phyloP scores from a whole-genome alignment of 1,140 invertebrate genomes.

The Pomacea maculata region DNA sequence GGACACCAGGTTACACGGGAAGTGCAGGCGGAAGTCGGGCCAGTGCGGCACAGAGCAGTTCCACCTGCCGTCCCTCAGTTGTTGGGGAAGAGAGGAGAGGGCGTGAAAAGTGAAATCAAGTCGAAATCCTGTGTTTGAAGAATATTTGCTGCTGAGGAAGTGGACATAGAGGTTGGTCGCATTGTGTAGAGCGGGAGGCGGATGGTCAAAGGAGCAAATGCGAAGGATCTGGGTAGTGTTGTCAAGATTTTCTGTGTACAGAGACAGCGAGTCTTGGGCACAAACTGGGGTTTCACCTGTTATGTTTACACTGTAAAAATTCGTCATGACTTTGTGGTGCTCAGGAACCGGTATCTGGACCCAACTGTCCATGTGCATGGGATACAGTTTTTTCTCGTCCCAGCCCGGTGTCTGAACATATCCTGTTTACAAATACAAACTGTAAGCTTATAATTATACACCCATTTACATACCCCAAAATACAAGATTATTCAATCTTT shows the following conservation, averaged over 20 bases:
- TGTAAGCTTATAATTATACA: too few relatives aligned
- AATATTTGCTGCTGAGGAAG: background rate
- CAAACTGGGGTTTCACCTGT: background rate
- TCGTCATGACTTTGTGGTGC: background rate
- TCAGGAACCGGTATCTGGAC: background rate
- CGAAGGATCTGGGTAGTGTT: background rate
- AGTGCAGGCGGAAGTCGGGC: slow-evolving; percentile 2
- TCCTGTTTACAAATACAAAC: background rate
- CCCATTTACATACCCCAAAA: too few relatives aligned
- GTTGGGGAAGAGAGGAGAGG: background rate
- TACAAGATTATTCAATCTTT: too few relatives aligned
- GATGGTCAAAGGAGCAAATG: background rate
- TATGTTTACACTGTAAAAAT: background rate
- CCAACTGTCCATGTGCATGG: slow-evolving; percentile 4
- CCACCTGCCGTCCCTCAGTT: background rate
- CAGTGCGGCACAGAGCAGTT: slow-evolving; percentile 11
- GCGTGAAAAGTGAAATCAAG: background rate
- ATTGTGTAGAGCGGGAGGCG: background rate
- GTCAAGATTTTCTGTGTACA: too few relatives aligned
- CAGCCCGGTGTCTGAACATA: slow-evolving; percentile 1
- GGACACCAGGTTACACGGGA: slow-evolving; percentile 9
- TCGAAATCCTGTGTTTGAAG: background rate
- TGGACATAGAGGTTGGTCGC: background rate
- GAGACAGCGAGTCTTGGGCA: too few relatives aligned
- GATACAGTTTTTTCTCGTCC: background rate